Evolutionary conservation across 2,113 vertebrate species (phyloP).

Genomic region (Pedionomus torquatus): DNA sequence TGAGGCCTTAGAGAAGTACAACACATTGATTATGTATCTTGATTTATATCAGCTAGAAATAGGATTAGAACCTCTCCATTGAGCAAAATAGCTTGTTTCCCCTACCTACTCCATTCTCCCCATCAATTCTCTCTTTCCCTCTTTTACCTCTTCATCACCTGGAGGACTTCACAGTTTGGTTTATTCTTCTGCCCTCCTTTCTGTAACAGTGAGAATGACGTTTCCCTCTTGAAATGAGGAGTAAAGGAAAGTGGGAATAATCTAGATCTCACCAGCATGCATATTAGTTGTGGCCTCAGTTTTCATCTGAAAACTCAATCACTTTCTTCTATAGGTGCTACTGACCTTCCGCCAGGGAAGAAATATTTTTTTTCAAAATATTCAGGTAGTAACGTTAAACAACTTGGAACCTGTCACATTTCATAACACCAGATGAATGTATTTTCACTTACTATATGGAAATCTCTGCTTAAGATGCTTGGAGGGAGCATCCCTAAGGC

Average conservation of each 20-base stretch:
- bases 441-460: background rate
- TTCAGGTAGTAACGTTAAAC: background rate
- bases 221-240: background rate
- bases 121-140: background rate
- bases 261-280: background rate
- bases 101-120: background rate
- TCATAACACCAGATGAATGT: background rate
- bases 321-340: background rate
- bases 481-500: background rate
- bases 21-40: background rate
- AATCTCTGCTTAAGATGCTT: background rate
- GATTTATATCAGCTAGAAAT: background rate
- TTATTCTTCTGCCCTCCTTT: background rate
- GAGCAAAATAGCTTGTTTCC: background rate
- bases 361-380: background rate
- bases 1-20: background rate
- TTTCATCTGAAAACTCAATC: background rate
- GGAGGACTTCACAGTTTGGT: background rate
- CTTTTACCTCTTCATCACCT: background rate
- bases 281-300: background rate
- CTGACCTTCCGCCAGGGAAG: background rate
- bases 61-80: background rate
- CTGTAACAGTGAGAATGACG: background rate
- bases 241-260: background rate
- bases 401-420: background rate